Evolutionary conservation across 2,888 invertebrate species (phyloP).

Genomic region (Dasysyrphus albostriatus): DNA sequence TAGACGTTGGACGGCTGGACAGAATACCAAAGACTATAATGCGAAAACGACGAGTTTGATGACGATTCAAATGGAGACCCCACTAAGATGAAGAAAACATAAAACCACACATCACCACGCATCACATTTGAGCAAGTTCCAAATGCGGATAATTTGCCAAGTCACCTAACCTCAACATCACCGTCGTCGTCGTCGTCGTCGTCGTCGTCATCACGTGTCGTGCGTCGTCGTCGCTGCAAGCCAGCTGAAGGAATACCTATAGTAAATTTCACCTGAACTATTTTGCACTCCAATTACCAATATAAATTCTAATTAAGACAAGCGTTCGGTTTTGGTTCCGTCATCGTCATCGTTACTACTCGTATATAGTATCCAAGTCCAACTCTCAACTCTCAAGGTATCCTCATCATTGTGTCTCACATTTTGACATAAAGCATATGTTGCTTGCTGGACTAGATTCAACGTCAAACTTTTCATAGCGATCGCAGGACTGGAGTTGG

Average conservation of each 20-base stretch:
- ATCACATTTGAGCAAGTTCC: constrained; percentile 58
- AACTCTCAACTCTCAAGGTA: constrained; percentile 14
- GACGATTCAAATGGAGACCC: constrained; percentile 15
- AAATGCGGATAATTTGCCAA: constrained; percentile 51
- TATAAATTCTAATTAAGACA: constrained; percentile 74
- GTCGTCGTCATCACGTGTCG: background rate
- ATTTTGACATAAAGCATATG: constrained; percentile 47
- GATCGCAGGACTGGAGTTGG: constrained; percentile 29
- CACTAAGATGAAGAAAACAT: constrained; percentile 17
- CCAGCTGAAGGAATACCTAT: constrained; percentile 34
- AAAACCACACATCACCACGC: constrained; percentile 46
- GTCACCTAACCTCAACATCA: constrained; percentile 51
- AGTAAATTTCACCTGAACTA: constrained; percentile 72
- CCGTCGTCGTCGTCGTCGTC: background rate
- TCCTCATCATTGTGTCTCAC: constrained; percentile 50
- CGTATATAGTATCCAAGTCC: constrained; percentile 6
- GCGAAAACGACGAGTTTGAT: constrained; percentile 18
- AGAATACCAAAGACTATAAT: background rate
- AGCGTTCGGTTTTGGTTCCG: constrained; percentile 45
- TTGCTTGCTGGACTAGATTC: constrained; percentile 61
- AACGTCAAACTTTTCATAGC: constrained; percentile 48
- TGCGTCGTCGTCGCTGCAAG: constrained; percentile 9
- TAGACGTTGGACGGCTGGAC: constrained; percentile 11
- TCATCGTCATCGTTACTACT: constrained; percentile 29
- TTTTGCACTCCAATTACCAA: constrained; percentile 74